These are phyloP conservation scores for Neopelma chrysocephalum DNA, from an alignment of 2,797 vertebrate species.

Conservation along the genomic window DNA sequence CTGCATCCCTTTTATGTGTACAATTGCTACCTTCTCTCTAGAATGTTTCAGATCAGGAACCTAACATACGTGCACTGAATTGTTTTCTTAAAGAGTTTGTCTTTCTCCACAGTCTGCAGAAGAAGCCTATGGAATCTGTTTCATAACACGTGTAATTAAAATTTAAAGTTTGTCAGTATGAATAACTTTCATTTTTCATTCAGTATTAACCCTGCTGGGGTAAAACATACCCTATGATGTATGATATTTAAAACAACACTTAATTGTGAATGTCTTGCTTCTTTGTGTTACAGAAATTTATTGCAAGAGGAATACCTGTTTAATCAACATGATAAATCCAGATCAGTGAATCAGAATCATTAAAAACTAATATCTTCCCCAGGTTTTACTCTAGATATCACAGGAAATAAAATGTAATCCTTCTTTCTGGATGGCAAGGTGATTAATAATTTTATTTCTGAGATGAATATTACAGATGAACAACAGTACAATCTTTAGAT, in stretches of 20 bases:
- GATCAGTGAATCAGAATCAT: conserved; percentile 48
- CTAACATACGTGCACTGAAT: not conserved
- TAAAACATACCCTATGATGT: not conserved
- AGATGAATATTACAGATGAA: conserved; percentile 44
- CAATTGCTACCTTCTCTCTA: not conserved
- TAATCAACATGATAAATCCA: not conserved
- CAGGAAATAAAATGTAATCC: conserved; percentile 19
- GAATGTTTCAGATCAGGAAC: not conserved
- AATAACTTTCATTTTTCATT: not conserved
- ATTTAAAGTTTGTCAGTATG: not conserved
- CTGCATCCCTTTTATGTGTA: not conserved
- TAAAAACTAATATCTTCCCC: conserved; percentile 50
- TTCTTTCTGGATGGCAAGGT: conserved; percentile 36
- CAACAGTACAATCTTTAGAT: not conserved
- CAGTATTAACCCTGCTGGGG: not conserved
- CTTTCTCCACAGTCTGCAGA: not conserved
- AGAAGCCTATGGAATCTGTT: not conserved
- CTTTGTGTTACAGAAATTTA: not conserved
- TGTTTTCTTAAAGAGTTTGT: not conserved
- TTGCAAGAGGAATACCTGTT: not conserved
- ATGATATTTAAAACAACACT: not conserved
- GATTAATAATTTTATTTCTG: conserved; percentile 67
- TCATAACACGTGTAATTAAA: not conserved
- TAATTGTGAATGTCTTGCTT: not conserved
- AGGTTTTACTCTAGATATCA: conserved; percentile 20